phyloP scores from a whole-genome alignment of 1,140 invertebrate species.

The Caenorhabditis inopinata region DNA sequence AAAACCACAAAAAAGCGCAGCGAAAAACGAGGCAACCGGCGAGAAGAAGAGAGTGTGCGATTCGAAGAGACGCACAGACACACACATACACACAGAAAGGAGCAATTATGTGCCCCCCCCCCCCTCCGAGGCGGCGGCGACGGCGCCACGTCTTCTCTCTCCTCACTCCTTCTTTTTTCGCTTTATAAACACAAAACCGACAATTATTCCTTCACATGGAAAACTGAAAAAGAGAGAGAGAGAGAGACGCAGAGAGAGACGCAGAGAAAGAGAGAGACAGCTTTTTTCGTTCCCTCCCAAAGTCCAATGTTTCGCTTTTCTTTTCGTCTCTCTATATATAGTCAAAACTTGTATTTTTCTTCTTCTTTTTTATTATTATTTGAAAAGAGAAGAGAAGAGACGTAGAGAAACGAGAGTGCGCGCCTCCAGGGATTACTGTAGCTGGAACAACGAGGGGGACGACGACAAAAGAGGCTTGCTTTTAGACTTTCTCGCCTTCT shows the following conservation, averaged over 20 bases:
- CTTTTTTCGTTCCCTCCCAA: not conserved
- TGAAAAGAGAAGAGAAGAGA: constrained; percentile 8
- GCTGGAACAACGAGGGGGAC: not conserved
- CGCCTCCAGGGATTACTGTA: not conserved
- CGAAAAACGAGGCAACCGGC: not conserved
- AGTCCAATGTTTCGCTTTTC: not conserved
- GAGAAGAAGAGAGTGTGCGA: constrained; percentile 8
- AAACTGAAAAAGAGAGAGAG: not conserved
- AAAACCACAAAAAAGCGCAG: constrained; percentile 3
- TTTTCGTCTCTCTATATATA: constrained; percentile 19
- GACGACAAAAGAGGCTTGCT: not conserved
- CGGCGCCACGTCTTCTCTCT: constrained; percentile 24
- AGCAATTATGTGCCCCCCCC: constrained; percentile 23
- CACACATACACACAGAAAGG: not conserved
- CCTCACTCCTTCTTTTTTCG: not conserved
- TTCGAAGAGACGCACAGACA: not conserved
- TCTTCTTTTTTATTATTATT: not conserved
- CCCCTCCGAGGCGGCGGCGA: too few species aligned
- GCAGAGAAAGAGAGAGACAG: not conserved
- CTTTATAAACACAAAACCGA: constrained; percentile 5
- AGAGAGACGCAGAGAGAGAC: not conserved
- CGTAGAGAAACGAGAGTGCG: not conserved
- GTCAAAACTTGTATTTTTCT: constrained; percentile 22
- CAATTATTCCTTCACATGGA: constrained; percentile 29
- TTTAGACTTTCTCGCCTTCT: not conserved